phyloP scores from a whole-genome alignment of 2,113 vertebrate genomes.

The Erpornis zantholeuca region DNA sequence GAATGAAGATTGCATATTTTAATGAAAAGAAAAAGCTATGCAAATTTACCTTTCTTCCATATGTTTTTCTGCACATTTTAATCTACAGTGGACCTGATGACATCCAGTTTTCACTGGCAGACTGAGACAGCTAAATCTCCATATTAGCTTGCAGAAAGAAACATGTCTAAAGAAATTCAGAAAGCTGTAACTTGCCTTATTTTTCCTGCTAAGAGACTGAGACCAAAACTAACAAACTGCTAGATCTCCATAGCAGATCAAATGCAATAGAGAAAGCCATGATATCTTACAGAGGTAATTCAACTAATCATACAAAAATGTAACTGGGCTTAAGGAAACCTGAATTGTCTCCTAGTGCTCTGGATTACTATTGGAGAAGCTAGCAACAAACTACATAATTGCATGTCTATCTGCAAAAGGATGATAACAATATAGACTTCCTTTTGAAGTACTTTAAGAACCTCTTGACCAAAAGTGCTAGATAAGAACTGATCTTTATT shows the following conservation, averaged over 20 bases:
- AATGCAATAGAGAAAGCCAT: background rate
- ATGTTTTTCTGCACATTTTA: background rate
- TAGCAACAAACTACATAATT: background rate
- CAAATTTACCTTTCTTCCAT: background rate
- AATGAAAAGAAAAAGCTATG: background rate
- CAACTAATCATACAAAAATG: background rate
- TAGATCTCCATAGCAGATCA: background rate
- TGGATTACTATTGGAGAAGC: background rate
- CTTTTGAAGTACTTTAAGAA: background rate
- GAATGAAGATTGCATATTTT: background rate
- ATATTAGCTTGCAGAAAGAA: background rate
- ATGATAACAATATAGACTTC: background rate
- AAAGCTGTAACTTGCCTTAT: background rate
- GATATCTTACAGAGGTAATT: background rate
- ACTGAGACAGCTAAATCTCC: background rate
- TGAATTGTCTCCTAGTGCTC: background rate
- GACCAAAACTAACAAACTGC: background rate
- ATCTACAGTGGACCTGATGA: background rate
- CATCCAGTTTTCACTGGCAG: background rate
- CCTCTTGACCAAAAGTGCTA: background rate
- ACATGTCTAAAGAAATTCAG: background rate
- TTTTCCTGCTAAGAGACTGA: background rate
- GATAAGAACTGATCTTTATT: background rate
- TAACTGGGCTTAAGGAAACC: background rate
- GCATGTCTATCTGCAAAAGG: background rate